A percentile compares a stretch with the other conserved stretches of the same genome.
These are phyloP conservation scores for Nannospalax galili DNA, from an alignment of 2,113 vertebrate species.

Conservation along the genomic window DNA sequence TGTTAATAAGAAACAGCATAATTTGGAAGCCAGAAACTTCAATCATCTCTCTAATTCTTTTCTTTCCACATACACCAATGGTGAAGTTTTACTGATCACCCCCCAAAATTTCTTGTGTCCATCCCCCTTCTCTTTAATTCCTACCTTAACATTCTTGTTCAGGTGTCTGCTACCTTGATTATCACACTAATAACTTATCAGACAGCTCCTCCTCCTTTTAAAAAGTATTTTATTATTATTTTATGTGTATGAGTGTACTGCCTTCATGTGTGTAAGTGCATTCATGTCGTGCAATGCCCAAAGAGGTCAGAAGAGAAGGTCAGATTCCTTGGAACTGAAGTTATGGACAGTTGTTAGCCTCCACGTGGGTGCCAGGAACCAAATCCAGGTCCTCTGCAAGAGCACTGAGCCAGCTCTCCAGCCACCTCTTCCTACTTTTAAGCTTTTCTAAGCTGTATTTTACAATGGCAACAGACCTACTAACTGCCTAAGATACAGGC, in stretches of 20 bases:
- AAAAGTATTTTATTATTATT: too few relatives aligned
- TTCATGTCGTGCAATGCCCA: too few relatives aligned
- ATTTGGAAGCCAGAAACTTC: conserved; percentile 46
- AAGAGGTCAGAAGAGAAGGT: too few relatives aligned
- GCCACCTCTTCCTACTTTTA: neutral
- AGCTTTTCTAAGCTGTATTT: conserved; percentile 35
- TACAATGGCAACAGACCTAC: conserved; percentile 5
- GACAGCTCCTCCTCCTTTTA: neutral
- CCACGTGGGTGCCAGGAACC: too few relatives aligned
- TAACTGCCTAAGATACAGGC: neutral
- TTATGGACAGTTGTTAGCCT: too few relatives aligned
- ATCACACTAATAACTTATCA: neutral
- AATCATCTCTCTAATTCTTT: neutral
- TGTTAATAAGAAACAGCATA: conserved; percentile 14
- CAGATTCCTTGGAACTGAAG: too few relatives aligned
- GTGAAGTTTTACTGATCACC: neutral
- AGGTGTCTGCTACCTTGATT: neutral
- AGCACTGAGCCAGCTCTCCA: too few relatives aligned
- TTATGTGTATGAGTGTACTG: too few relatives aligned
- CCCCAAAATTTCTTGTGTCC: neutral
- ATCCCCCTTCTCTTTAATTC: neutral
- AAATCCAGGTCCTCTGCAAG: too few relatives aligned
- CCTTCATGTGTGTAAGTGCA: too few relatives aligned
- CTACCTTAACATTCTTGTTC: neutral
- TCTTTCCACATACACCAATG: neutral